phyloP scores from a whole-genome alignment of 2,797 vertebrate genomes.

The Spheniscus humboldti region DNA sequence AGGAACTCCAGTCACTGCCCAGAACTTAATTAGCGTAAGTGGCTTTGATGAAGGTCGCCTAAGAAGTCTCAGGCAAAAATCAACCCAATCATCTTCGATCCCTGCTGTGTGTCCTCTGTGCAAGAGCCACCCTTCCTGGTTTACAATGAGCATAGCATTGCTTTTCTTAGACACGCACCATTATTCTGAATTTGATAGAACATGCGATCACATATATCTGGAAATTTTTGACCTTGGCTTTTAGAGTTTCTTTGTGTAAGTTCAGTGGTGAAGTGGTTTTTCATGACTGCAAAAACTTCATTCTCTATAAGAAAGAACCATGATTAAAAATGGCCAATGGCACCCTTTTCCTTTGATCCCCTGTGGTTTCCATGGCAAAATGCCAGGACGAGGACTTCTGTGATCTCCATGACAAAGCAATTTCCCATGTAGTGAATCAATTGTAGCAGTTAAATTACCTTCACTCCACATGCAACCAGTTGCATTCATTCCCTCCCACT shows the following conservation, averaged over 20 bases:
- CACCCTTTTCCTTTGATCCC: not conserved
- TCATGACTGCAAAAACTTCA: not conserved
- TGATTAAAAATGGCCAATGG: not conserved
- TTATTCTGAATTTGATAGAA: not conserved
- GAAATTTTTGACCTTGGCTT: not conserved
- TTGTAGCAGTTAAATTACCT: not conserved
- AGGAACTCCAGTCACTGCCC: not conserved
- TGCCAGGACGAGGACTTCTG: not conserved
- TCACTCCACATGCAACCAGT: not conserved
- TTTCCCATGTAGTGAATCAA: not conserved
- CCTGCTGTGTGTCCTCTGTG: not conserved
- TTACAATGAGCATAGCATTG: not conserved
- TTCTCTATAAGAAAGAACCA: not conserved
- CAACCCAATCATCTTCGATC: not conserved
- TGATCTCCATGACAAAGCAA: not conserved
- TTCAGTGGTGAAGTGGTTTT: not conserved
- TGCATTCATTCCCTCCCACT: not conserved
- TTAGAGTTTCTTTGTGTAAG: not conserved
- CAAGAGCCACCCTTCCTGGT: not conserved
- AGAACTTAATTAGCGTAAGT: not conserved
- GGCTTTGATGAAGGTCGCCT: not conserved
- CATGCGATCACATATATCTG: fast-evolving
- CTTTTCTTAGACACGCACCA: fast-evolving
- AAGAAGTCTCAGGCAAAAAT: not conserved
- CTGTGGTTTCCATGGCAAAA: not conserved